Conservation (phyloP, 2,113 vertebrate species). For the Pygoscelis adeliae region DNA sequence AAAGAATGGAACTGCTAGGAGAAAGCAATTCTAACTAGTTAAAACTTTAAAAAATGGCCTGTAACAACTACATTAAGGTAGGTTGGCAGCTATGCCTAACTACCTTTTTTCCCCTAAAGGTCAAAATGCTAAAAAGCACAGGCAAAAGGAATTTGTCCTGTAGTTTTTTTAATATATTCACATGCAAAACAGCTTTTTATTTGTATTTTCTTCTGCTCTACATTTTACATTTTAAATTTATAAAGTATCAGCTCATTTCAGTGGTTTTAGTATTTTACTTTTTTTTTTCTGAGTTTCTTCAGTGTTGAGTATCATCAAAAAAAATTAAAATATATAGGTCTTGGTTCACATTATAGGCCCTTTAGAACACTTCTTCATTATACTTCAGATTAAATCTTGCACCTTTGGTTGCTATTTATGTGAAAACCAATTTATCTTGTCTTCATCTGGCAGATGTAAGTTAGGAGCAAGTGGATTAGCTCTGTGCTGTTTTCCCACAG, state of each 20-base stretch:
- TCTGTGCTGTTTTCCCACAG: neutral
- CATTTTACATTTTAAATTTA: neutral
- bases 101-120: neutral
- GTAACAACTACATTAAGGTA: neutral
- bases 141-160: neutral
- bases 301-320: neutral
- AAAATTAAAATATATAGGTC: neutral
- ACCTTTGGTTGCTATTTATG: neutral
- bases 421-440: neutral
- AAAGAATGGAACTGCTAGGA: neutral
- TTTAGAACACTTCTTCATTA: neutral
- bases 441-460: neutral
- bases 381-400: neutral
- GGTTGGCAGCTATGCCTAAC: neutral
- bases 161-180: neutral
- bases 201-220: neutral
- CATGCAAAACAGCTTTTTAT: neutral
- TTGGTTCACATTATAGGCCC: neutral
- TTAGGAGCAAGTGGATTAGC: neutral
- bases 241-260: neutral
- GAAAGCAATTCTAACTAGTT: neutral
- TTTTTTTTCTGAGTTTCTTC: neutral
- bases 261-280: neutral
- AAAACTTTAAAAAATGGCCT: neutral
- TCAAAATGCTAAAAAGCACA: neutral